Evolutionary conservation across 2,888 invertebrate genomes (phyloP).

Genomic region (Lochmaea capreae): DNA sequence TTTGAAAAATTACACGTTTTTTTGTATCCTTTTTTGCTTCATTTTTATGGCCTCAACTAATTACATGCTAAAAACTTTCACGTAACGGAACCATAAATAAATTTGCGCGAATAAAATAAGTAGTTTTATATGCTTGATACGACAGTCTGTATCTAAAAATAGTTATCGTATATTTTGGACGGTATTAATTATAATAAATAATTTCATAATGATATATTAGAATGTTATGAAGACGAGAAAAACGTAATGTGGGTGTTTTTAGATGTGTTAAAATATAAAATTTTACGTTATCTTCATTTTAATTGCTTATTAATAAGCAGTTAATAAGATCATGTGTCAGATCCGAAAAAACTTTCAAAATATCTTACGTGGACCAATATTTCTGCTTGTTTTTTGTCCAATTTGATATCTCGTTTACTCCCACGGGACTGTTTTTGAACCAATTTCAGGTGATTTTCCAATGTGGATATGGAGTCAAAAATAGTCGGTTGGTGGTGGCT

Average conservation of each 20-base stretch:
- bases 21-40: background rate
- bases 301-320: background rate
- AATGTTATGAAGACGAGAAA: background rate
- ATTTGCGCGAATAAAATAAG: slow-evolving; percentile 9
- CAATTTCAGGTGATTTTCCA: no score
- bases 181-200: slow-evolving; percentile 13
- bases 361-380: background rate
- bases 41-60: slow-evolving; percentile 20
- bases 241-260: background rate
- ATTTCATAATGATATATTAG: background rate
- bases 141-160: slow-evolving; percentile 24
- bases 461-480: no score
- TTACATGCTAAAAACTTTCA: slow-evolving; percentile 27
- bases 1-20: slow-evolving; percentile 16
- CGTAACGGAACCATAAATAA: slow-evolving; percentile 16
- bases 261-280: background rate
- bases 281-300: background rate
- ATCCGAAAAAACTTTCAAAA: background rate
- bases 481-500: no score
- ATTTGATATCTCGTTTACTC: background rate
- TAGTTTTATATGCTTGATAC: slow-evolving; percentile 19
- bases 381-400: background rate
- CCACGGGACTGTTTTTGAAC: no score
- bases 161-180: background rate
- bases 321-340: background rate